Percentiles rank a stretch among this genome's conserved stretches.
phyloP scores from a whole-genome alignment of 2,888 invertebrate genomes.

The Blomia tropicalis region DNA sequence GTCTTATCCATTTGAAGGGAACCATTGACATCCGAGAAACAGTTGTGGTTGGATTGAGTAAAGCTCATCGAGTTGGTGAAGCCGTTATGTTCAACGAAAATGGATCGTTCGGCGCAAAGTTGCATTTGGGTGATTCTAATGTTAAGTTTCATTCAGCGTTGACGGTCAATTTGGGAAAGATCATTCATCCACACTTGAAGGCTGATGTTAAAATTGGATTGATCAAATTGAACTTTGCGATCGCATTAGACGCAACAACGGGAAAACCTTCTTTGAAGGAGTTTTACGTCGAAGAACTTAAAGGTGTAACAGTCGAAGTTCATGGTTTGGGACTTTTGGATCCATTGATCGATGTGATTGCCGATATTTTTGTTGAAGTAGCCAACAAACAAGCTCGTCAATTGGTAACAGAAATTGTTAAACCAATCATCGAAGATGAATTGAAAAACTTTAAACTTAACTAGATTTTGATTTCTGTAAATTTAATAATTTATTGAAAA shows the following conservation, averaged over 20 bases:
- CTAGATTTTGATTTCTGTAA: no score
- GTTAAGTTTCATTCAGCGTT: background rate
- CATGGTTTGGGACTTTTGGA: background rate
- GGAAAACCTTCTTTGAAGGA: background rate
- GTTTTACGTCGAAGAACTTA: background rate
- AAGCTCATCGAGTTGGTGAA: no score
- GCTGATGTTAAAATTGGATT: background rate
- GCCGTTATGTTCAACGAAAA: no score
- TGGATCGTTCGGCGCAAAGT: no score
- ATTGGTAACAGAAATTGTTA: background rate
- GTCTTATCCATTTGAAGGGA: no score
- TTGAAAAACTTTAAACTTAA: background rate
- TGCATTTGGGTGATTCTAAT: no score
- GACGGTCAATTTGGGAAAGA: background rate
- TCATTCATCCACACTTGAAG: background rate
- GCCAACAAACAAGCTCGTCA: background rate
- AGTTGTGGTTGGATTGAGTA: no score
- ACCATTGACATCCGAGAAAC: no score
- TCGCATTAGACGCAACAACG: background rate
- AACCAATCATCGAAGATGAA: background rate
- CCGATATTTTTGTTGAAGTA: background rate
- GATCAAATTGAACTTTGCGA: background rate
- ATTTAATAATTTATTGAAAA: no score
- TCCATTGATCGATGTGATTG: background rate
- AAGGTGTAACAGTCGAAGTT: background rate